Percentiles rank a stretch among this genome's conserved stretches.
phyloP scores from a whole-genome alignment of 2,113 vertebrate genomes.

The Mobula hypostoma region DNA sequence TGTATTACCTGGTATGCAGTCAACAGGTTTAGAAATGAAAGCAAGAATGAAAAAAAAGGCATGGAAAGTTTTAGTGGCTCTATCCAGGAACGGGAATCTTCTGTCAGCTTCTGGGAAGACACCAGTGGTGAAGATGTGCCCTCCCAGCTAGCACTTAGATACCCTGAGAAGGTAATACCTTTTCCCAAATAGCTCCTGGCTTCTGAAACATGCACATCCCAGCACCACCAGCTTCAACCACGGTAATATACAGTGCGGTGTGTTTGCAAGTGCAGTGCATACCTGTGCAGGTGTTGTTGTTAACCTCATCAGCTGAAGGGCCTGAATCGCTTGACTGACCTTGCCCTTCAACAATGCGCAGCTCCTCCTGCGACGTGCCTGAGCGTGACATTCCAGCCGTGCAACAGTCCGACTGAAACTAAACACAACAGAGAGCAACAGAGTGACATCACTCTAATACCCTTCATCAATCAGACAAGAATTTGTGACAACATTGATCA shows the following conservation, averaged over 20 bases:
- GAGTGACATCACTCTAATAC: not conserved
- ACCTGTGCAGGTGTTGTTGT: slow-evolving; percentile 93
- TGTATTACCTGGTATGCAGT: too few relatives aligned
- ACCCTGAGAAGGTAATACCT: not conserved
- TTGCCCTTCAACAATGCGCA: slow-evolving; percentile 83
- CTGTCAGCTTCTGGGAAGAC: not conserved
- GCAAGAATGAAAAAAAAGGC: too few relatives aligned
- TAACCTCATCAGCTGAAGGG: slow-evolving; percentile 85
- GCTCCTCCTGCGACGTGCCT: slow-evolving; percentile 85
- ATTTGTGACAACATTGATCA: not conserved
- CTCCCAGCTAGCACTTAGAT: too few relatives aligned
- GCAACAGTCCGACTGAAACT: slow-evolving; percentile 90
- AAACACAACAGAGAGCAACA: slow-evolving; percentile 27
- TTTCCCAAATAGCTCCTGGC: not conserved
- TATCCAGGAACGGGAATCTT: not conserved
- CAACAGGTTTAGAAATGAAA: too few relatives aligned
- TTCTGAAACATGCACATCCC: too few relatives aligned
- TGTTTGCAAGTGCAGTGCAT: not conserved
- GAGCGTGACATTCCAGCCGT: slow-evolving; percentile 70
- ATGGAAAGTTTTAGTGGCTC: not conserved
- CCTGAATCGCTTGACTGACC: slow-evolving; percentile 73
- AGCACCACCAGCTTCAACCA: too few relatives aligned
- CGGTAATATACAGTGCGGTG: not conserved
- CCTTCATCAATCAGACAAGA: not conserved
- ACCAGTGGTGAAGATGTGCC: not conserved